phyloP scores from a whole-genome alignment of 2,888 invertebrate species.

The Polia nebulosa region DNA sequence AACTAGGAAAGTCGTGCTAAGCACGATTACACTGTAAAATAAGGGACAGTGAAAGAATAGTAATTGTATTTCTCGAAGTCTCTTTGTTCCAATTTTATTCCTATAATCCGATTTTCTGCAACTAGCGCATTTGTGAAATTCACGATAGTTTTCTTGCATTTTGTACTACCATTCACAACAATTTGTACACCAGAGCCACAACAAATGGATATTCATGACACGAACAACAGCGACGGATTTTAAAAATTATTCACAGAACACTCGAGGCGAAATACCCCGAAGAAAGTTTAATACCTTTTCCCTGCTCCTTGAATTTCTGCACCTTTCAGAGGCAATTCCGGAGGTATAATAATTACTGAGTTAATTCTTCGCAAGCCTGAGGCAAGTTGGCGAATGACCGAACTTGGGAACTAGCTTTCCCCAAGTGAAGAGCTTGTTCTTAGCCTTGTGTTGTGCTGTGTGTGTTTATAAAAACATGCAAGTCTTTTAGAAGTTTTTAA shows the following conservation, averaged over 20 bases:
- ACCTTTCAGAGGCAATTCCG: constrained; percentile 56
- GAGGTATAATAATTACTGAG: constrained; percentile 74
- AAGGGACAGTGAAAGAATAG: neutral
- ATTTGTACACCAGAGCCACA: neutral
- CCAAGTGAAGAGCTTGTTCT: constrained; percentile 60
- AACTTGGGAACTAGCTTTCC: constrained; percentile 65
- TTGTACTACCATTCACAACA: constrained; percentile 6
- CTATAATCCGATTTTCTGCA: constrained; percentile 15
- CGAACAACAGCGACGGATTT: constrained; percentile 23
- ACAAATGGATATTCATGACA: constrained; percentile 43
- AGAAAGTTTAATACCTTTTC: constrained; percentile 45
- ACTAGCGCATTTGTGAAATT: neutral
- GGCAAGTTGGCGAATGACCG: constrained; percentile 66
- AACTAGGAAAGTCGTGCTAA: neutral
- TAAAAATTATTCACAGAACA: constrained; percentile 53
- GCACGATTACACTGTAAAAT: constrained; percentile 3
- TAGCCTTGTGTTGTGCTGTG: neutral
- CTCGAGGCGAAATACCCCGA: constrained; percentile 22
- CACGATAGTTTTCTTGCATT: neutral
- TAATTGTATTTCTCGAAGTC: constrained; percentile 32
- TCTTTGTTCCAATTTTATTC: neutral
- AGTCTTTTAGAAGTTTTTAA: neutral
- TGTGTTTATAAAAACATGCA: neutral
- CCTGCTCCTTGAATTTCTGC: constrained; percentile 54
- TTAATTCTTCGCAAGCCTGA: constrained; percentile 71